A percentile compares a stretch with the other conserved stretches of the same genome.
These are phyloP conservation scores for Tetragnatha montana DNA, from an alignment of 2,888 invertebrate species.

Conservation along the genomic window DNA sequence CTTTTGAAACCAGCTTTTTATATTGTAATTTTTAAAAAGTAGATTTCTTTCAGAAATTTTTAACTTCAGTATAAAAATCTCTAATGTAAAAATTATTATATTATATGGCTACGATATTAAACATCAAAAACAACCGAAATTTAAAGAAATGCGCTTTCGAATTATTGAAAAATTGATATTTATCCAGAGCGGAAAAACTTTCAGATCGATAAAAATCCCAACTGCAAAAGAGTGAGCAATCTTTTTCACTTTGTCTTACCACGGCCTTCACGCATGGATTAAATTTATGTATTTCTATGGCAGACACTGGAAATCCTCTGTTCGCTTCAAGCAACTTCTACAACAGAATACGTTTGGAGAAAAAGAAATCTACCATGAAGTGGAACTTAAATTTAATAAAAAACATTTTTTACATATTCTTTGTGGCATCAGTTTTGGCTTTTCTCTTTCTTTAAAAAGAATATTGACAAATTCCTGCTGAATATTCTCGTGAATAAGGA, in stretches of 20 bases:
- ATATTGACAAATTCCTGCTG: background rate
- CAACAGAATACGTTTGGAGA: background rate
- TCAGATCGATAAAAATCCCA: background rate
- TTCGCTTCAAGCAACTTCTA: background rate
- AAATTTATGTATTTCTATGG: background rate
- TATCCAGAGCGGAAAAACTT: background rate
- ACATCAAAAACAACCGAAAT: too few species aligned
- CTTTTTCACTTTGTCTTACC: background rate
- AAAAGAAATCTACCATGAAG: background rate
- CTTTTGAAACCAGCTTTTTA: too few species aligned
- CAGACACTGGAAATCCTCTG: background rate
- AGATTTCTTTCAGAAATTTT: too few species aligned
- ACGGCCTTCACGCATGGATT: background rate
- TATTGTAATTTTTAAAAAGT: too few species aligned
- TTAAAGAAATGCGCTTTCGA: background rate
- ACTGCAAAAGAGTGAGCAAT: background rate
- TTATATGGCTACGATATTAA: too few species aligned
- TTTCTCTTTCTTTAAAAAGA: background rate
- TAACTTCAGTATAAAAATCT: too few species aligned
- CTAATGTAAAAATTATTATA: too few species aligned
- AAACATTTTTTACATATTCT: background rate
- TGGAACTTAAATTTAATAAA: background rate
- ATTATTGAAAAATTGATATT: constrained; percentile 9
- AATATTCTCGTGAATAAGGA: too few species aligned
- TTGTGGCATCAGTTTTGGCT: background rate